These are phyloP conservation scores for Brachionus angularis DNA, from an alignment of 1,140 invertebrate species.

Conservation along the genomic window DNA sequence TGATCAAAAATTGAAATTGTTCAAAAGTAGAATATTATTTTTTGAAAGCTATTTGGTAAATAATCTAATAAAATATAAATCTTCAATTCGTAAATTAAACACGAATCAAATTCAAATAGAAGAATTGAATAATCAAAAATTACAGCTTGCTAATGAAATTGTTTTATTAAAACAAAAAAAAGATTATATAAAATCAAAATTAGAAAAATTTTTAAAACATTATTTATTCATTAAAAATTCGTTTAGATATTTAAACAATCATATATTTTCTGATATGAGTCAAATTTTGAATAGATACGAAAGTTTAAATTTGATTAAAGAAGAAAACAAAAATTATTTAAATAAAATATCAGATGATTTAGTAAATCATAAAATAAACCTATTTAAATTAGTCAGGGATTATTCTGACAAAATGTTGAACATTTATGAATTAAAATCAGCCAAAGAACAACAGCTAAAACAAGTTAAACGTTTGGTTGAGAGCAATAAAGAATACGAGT, in stretches of 20 bases:
- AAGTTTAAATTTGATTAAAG: slow-evolving; percentile 9
- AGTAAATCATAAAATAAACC: neutral
- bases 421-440: neutral
- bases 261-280: slow-evolving; percentile 14
- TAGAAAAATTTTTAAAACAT: slow-evolving; percentile 7
- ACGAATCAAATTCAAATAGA: neutral
- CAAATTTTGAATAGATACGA: slow-evolving; percentile 10
- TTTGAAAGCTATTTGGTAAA: slow-evolving; percentile 23
- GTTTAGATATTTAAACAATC: neutral
- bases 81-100: neutral
- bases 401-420: slow-evolving; percentile 1
- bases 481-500: neutral
- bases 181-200: neutral
- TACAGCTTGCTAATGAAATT: neutral
- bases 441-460: neutral
- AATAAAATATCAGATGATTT: slow-evolving; percentile 9
- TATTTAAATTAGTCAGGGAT: neutral
- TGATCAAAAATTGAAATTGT: slow-evolving; percentile 8
- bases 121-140: slow-evolving; percentile 5
- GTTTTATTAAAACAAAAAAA: neutral
- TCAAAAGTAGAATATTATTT: slow-evolving; percentile 18
- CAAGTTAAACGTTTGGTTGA: neutral
- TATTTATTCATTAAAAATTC: slow-evolving; percentile 1
- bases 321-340: slow-evolving; percentile 1
- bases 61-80: neutral